A percentile compares a stretch with the other conserved stretches of the same genome.
These are phyloP conservation scores for Pardosa pseudoannulata DNA, from an alignment of 2,888 invertebrate species.

Conservation along the genomic window DNA sequence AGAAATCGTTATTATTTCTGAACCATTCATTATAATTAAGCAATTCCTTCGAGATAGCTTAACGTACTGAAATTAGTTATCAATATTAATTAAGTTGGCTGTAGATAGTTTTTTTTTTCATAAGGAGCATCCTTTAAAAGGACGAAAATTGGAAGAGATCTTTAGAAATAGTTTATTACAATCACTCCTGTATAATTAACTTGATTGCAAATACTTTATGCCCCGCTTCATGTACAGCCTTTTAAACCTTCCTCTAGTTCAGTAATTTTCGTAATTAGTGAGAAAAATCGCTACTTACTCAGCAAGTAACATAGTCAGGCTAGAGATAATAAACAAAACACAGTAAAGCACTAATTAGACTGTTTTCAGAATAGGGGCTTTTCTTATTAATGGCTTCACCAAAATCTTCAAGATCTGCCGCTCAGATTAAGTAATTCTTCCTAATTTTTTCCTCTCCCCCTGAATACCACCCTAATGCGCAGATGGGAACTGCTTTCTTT, in stretches of 20 bases:
- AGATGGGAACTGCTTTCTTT: not conserved
- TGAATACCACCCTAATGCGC: not conserved
- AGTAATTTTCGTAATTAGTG: constrained; percentile 63
- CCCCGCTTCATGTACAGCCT: not conserved
- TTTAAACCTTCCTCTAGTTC: constrained; percentile 32
- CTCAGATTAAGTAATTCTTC: constrained; percentile 3
- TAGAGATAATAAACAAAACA: constrained; percentile 59
- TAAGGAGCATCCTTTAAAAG: no score
- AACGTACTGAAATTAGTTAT: no score
- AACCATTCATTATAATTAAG: no score
- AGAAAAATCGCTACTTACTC: constrained; percentile 60
- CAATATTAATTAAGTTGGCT: no score
- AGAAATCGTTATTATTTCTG: no score
- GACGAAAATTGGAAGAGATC: no score
- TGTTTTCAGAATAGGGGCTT: constrained; percentile 21
- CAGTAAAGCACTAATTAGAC: constrained; percentile 52
- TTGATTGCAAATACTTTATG: constrained; percentile 47
- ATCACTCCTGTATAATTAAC: constrained; percentile 46
- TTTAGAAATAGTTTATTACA: not conserved
- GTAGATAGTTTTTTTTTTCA: no score
- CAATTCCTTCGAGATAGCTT: no score
- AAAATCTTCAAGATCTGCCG: constrained; percentile 18
- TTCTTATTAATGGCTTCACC: constrained; percentile 62
- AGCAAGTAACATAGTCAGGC: constrained; percentile 40
- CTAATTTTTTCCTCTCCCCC: not conserved